Evolutionary conservation across 2,797 vertebrate genomes (phyloP).

Genomic region (Lutjanus argentimaculatus): DNA sequence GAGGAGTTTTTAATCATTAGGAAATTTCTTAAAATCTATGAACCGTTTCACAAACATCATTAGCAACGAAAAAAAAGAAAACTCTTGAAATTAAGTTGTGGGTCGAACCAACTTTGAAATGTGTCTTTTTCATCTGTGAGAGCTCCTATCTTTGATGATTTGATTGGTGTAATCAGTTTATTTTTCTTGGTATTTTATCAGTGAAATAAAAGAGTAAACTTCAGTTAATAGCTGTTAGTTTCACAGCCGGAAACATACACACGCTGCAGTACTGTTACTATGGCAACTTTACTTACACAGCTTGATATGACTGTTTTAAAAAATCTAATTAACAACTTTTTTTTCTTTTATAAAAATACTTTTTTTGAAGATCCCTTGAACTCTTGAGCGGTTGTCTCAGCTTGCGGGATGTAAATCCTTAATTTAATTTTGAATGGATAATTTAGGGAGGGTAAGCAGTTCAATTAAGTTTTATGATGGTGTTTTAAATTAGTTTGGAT

Average conservation of each 20-base stretch:
- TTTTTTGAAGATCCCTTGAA: no score
- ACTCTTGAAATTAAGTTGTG: neutral
- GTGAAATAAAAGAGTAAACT: neutral
- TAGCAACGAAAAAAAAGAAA: slow-evolving; percentile 6
- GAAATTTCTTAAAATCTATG: slow-evolving; percentile 21
- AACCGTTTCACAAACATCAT: slow-evolving; percentile 27
- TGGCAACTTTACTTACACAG: no score
- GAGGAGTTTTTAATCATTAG: slow-evolving; percentile 1
- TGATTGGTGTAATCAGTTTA: neutral
- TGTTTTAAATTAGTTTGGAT: no score
- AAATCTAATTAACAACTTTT: no score
- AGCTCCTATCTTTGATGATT: neutral
- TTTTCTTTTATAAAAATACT: no score
- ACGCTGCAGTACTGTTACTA: neutral
- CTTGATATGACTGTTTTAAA: no score
- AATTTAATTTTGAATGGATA: no score
- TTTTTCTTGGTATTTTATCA: neutral
- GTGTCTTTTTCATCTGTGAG: slow-evolving; percentile 2
- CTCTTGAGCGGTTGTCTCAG: no score
- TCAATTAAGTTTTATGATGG: no score
- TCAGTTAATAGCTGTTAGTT: neutral
- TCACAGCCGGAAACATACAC: no score
- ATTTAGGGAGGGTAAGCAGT: no score
- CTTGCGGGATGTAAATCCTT: no score
- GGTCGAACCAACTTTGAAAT: neutral